Evolutionary conservation across 2,797 vertebrate species (phyloP).

Genomic region (Bovichtus diacanthus): DNA sequence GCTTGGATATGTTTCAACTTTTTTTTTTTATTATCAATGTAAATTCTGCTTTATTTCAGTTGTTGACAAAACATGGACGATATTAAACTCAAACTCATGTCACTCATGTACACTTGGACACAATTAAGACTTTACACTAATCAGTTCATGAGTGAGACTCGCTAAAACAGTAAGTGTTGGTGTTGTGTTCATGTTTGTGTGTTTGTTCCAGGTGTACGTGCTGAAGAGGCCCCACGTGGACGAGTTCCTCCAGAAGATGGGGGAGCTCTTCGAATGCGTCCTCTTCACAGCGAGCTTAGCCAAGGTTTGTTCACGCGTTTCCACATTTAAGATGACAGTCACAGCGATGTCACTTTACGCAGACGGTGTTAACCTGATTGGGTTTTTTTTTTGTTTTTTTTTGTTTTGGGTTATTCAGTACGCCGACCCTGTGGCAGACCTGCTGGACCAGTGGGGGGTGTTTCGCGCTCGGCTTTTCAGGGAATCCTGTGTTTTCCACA

Average conservation of each 20-base stretch:
- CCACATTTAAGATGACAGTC: neutral
- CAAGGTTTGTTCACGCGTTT: constrained; percentile 85
- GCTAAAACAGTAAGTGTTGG: neutral
- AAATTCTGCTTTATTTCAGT: no score
- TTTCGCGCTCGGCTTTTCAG: constrained; percentile 96
- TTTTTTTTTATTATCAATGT: no score
- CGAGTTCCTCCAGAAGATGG: constrained; percentile 98
- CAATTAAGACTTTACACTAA: no score
- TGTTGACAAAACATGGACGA: no score
- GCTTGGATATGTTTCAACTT: no score
- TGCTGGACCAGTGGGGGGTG: constrained; percentile 97
- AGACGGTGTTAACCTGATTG: neutral
- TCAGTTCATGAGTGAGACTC: no score
- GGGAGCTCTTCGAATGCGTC: constrained; percentile 96
- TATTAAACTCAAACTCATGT: no score
- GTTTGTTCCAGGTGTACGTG: constrained; percentile 91
- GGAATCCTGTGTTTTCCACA: constrained; percentile 99
- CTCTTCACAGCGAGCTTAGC: constrained; percentile 98
- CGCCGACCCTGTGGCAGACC: constrained; percentile 97
- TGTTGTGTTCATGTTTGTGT: neutral
- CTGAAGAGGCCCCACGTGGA: constrained; percentile 97
- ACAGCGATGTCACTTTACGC: neutral
- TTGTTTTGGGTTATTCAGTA: constrained; percentile 90
- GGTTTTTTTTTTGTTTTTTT: neutral
- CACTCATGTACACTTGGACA: no score